Percentiles rank a stretch among this genome's conserved stretches.
Conservation (phyloP, 2,113 vertebrate species). For the Theristicus caerulescens region DNA sequence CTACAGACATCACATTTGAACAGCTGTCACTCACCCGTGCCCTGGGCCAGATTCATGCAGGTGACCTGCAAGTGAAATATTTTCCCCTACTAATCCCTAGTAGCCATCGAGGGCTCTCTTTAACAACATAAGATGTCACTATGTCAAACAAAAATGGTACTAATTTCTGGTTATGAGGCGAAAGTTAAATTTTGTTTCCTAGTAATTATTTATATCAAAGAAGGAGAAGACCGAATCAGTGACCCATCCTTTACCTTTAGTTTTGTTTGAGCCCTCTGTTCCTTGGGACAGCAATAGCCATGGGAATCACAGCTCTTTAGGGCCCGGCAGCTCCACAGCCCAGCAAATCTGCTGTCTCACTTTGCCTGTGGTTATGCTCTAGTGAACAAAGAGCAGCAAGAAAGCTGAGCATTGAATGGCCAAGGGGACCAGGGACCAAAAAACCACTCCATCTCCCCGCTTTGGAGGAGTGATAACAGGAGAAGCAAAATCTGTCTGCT, state of each 20-base stretch:
- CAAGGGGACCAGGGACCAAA: neutral
- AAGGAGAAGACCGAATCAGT: neutral
- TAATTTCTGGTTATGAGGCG: neutral
- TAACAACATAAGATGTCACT: neutral
- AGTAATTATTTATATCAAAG: conserved; percentile 23
- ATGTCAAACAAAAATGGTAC: conserved; percentile 8
- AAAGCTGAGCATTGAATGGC: neutral
- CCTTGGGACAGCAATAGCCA: neutral
- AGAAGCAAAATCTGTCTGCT: neutral
- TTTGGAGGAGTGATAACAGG: neutral
- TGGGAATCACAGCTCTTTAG: neutral
- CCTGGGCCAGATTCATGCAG: neutral
- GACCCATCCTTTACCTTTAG: neutral
- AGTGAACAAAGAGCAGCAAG: neutral
- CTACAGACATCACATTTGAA: neutral
- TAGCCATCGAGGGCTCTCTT: neutral
- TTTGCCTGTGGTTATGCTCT: neutral
- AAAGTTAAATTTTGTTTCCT: conserved; percentile 5
- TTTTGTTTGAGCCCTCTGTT: neutral
- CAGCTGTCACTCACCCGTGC: neutral
- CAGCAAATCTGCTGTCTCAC: neutral
- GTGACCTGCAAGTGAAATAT: neutral
- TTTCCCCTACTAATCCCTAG: neutral
- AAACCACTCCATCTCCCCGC: neutral
- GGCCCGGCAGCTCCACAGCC: neutral